phyloP scores from a whole-genome alignment of 2,888 invertebrate species.

The Bombyx huttoni region DNA sequence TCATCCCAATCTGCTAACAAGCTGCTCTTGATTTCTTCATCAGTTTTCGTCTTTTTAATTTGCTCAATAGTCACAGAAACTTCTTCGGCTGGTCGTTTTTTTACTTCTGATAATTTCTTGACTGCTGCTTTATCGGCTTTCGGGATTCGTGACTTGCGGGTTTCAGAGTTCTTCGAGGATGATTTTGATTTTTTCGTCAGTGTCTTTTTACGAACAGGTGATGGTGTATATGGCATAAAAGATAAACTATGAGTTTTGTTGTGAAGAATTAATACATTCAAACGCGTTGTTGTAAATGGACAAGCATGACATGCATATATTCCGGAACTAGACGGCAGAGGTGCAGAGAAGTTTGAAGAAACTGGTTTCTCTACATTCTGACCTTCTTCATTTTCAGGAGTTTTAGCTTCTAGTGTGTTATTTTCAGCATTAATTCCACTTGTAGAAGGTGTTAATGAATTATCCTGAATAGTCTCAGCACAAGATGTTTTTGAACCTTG shows the following conservation, averaged over 20 bases:
- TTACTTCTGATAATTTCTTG: conserved; percentile 40
- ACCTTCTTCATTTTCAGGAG: conserved; percentile 15
- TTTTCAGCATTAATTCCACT: conserved; percentile 23
- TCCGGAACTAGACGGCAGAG: conserved; percentile 31
- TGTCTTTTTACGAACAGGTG: conserved; percentile 47
- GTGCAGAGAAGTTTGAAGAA: conserved; percentile 13
- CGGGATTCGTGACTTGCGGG: conserved; percentile 39
- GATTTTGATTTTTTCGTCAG: conserved; percentile 26
- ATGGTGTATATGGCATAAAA: conserved; percentile 54
- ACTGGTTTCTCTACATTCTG: conserved; percentile 13
- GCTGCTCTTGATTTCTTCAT: conserved; percentile 77
- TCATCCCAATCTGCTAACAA: conserved; percentile 86
- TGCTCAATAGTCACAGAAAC: conserved; percentile 26
- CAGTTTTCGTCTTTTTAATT: conserved; percentile 67
- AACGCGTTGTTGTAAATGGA: conserved; percentile 75
- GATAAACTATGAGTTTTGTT: conserved; percentile 78
- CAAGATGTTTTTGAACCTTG: conserved; percentile 59
- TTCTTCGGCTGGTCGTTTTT: conserved; percentile 53
- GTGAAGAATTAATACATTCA: conserved; percentile 82
- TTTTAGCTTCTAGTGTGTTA: conserved; percentile 10
- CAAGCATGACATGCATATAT: conserved; percentile 76
- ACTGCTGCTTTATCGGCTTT: conserved; percentile 33
- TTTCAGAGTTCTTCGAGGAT: conserved; percentile 35
- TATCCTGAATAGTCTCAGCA: conserved; percentile 16
- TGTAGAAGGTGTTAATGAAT: conserved; percentile 28